Percentiles rank a stretch among this genome's conserved stretches.
Evolutionary conservation across 2,113 vertebrate species (phyloP).

Genomic region (Cephalopholis sonnerati): DNA sequence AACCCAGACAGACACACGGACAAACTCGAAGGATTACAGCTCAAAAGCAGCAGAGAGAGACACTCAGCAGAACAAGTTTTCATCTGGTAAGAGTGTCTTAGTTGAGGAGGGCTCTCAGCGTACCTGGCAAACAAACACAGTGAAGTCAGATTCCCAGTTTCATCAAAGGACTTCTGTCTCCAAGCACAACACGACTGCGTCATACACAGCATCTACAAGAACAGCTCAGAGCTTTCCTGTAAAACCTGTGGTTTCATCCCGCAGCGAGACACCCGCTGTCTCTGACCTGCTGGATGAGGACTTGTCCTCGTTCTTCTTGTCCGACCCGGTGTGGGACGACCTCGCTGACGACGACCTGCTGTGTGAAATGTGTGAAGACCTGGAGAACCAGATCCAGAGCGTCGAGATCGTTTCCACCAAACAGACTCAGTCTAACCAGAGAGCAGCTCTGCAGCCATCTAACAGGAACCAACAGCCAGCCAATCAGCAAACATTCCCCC

Average conservation of each 20-base stretch:
- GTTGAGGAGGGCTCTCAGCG: background rate
- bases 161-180: background rate
- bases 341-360: constrained; percentile 89
- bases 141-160: background rate
- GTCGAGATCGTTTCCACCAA: background rate
- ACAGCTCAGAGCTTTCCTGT: background rate
- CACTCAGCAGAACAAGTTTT: background rate
- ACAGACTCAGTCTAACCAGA: constrained; percentile 1
- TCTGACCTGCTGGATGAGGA: constrained; percentile 62
- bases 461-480: background rate
- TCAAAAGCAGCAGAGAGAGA: fast-evolving
- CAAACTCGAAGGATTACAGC: background rate
- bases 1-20: background rate
- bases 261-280: fast-evolving
- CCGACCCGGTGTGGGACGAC: constrained; percentile 87
- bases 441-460: background rate
- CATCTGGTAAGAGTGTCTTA: background rate
- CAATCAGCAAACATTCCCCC: background rate
- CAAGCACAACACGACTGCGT: background rate
- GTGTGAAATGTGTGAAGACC: constrained; percentile 90
- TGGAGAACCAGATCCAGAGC: constrained; percentile 84
- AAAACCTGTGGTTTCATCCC: background rate
- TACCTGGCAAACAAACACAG: background rate
- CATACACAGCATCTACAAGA: fast-evolving
- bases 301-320: constrained; percentile 73